Evolutionary conservation across 2,113 vertebrate genomes (phyloP).

Genomic region (Sinocyclocheilus maitianheensis): DNA sequence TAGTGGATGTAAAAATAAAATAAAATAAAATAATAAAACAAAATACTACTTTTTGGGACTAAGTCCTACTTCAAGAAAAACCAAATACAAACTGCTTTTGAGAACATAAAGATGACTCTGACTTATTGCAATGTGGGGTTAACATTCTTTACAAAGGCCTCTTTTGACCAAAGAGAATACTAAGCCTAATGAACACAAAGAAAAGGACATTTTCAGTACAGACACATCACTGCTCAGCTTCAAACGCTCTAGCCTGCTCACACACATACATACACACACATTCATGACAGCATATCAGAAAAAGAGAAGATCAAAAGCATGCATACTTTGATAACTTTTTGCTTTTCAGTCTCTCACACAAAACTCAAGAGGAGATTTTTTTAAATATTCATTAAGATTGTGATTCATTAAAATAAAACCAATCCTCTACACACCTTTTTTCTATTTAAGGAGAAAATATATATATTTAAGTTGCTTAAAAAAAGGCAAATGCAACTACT

Average conservation of each 20-base stretch:
- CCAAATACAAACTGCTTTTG: not conserved
- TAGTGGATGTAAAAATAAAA: not conserved
- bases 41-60: not conserved
- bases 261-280: not conserved
- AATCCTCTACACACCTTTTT: too few species aligned
- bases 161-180: slow-evolving; percentile 10
- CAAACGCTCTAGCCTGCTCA: slow-evolving; percentile 6
- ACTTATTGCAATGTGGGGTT: not conserved
- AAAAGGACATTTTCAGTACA: not conserved
- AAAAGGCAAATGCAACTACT: too few species aligned
- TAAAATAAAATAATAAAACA: not conserved
- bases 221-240: slow-evolving; percentile 16
- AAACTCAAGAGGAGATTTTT: not conserved
- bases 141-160: not conserved
- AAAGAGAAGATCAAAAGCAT: slow-evolving; percentile 24
- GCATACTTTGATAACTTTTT: not conserved
- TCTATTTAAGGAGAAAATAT: too few species aligned
- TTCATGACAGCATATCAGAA: not conserved
- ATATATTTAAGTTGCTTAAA: too few species aligned
- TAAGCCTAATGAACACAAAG: not conserved
- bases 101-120: not conserved
- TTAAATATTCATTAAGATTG: not conserved
- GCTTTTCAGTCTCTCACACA: not conserved
- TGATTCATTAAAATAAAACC: too few species aligned
- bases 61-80: not conserved